Evolutionary conservation across 2,888 invertebrate genomes (phyloP), one percentile per base, ranked within the genome.

Genomic region (Brenthis daphne): DNA sequence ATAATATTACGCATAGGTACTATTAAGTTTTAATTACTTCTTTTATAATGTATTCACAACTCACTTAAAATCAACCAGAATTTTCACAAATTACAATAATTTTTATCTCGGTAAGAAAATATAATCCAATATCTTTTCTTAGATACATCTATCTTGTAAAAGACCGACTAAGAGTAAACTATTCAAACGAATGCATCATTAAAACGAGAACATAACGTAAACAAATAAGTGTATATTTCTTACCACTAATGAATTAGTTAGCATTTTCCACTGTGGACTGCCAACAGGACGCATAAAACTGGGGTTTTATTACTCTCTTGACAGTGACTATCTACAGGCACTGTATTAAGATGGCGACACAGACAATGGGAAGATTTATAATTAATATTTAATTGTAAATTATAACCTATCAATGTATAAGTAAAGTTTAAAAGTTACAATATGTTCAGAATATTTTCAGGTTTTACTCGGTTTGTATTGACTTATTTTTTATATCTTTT

Each of bases 201-300:
- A 47, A 47, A 64, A 54, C 43, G n/a, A 29, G 48, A 48, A 53
- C 29, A 57, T 64, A 68, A 65, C 50, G 56, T 57, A 55, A 63
- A 67, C 66, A 67, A 63, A 50, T 56, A 54, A n/a, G 43, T 56
- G 16, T 20, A 55, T 64, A 68, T 61, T 24, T 69, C 60, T 65
- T 58, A 47, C 20, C 20, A 54, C 37, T 67, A 66, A 80, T 70
- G 64, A 64, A 70, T 65, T 68, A 65, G 60, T 65, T 68, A 65
- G 56, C 54, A 82, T 84, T 83, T 80, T 74, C 74, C 75, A 76
- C 80, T 77, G 81, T 43, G 16, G 13, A 54, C 85, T 80, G 79
- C 29, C 56, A 68, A 70, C 85, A 85, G 88, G 86, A 88, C 79
- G 76, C 79, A 86, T 88, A 86, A 86, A 86, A 72, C 66, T 79